Evolutionary conservation across 1,140 invertebrate genomes (phyloP).

Genomic region (Lordiphosa clarofinis): DNA sequence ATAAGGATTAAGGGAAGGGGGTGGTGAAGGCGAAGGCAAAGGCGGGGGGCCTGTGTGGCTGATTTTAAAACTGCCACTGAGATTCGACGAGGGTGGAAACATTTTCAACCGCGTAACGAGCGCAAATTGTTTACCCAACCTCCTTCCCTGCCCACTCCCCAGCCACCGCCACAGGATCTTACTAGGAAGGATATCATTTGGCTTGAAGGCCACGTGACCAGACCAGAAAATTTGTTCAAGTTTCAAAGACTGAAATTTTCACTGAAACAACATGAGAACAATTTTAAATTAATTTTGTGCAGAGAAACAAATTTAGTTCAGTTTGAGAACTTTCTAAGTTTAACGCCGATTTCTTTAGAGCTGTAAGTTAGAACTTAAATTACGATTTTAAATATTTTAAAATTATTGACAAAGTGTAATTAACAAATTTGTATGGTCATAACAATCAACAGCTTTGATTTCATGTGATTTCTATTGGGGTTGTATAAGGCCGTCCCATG

Average conservation of each 20-base stretch:
- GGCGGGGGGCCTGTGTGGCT: constrained; percentile 7
- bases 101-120: constrained; percentile 70
- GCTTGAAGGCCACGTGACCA: constrained; percentile 34
- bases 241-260: constrained; percentile 1
- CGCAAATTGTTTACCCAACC: constrained; percentile 55
- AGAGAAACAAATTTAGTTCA: too few relatives aligned
- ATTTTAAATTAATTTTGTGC: too few relatives aligned
- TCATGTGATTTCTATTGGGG: too few relatives aligned
- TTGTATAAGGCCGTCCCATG: too few relatives aligned
- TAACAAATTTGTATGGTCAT: too few relatives aligned
- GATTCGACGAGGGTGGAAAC: constrained; percentile 31
- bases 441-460: too few relatives aligned
- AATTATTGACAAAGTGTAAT: too few relatives aligned
- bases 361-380: too few relatives aligned
- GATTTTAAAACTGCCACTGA: constrained; percentile 44
- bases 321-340: too few relatives aligned
- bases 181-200: constrained; percentile 15
- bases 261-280: too few relatives aligned
- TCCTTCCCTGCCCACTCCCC: neutral
- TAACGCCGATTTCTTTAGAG: too few relatives aligned
- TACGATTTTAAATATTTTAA: too few relatives aligned
- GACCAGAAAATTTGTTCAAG: constrained; percentile 26
- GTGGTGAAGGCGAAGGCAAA: neutral
- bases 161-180: neutral
- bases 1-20: constrained; percentile 28